Base-by-base conservation (phyloP, 2,888 invertebrate species). In the Notodonta ziczac region DNA sequence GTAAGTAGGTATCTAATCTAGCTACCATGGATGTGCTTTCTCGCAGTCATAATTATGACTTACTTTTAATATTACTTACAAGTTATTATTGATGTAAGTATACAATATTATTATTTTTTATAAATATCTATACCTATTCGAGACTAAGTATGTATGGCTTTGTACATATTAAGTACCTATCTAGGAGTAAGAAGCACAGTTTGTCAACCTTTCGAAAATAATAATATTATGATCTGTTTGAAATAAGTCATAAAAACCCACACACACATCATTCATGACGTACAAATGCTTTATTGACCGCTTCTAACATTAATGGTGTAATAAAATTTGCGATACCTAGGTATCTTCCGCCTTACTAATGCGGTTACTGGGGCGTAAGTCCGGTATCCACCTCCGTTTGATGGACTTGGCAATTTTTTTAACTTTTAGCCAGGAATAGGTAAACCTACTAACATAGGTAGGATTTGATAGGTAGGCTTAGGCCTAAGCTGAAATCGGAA, bases 301-400 rank as follows among this genome's bases (percentile, higher is more conserved):
- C 58, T 53, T 48, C 5, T 51, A 65, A 61, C 69, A 67, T 67
- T 73, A 75, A 75, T 68, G 68, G 62, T 64, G 72, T 69, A 70
- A 79, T 80, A 76, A 81, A 81, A 70, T 67, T 73, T 59, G 65
- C 67, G 59, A 71, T 77, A 24, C 24, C 24, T 24, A 24, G 24
- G 2, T 2, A 74, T 69, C 74, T 78, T 80, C 71, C 75, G 74
- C 62, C 66, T 63, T 58, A 60, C 46, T 60, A 60, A 76, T 72
- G 70, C 76, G 78, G 77, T 73, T 73, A 81, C 72, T 82, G 66
- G 83, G 76, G 66, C 83, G 73, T 65, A 68, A 64, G 63, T 70
- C 63, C 62, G 67, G 66, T 67, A 24, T 5, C 16, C 9, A 24
- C 16, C 7, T 14, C 50, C n/a, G 0, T 76, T 77, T 67, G 72